These are phyloP conservation scores for Tuta absoluta DNA, from an alignment of 2,888 invertebrate genomes.

Conservation along the genomic window DNA sequence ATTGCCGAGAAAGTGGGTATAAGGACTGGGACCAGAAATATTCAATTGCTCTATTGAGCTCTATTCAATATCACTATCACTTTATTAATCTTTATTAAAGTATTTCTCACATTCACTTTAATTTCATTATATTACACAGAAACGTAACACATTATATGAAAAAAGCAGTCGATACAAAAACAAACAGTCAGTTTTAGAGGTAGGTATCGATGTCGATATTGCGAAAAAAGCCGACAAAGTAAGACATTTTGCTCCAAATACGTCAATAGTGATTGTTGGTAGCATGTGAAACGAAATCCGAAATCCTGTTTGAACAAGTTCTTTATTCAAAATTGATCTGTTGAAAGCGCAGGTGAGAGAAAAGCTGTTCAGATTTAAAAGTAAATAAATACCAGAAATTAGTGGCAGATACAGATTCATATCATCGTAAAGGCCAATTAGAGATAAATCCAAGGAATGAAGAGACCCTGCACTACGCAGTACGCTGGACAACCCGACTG, in stretches of 20 bases:
- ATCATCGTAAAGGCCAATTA: no score
- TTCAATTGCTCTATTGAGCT: no score
- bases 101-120: slow-evolving; percentile 43
- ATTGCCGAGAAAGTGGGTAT: no score
- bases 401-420: no score
- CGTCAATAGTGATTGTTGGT: slow-evolving; percentile 59
- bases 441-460: no score
- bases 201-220: slow-evolving; percentile 30
- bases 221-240: slow-evolving; percentile 48
- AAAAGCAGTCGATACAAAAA: slow-evolving; percentile 33
- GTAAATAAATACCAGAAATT: not conserved
- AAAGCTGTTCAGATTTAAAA: slow-evolving; percentile 1
- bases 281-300: slow-evolving; percentile 50
- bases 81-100: slow-evolving; percentile 1
- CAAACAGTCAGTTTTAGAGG: not conserved
- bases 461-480: no score
- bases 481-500: no score
- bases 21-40: no score
- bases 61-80: no score
- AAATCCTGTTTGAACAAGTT: slow-evolving; percentile 43
- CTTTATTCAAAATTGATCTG: slow-evolving; percentile 18
- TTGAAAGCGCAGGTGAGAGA: slow-evolving; percentile 16
- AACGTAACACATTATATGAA: slow-evolving; percentile 40
- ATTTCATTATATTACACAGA: slow-evolving; percentile 46
- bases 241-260: slow-evolving; percentile 56